A percentile compares a stretch with the other conserved stretches of the same genome.
These are phyloP conservation scores for Xylota segnis DNA, from an alignment of 2,888 invertebrate genomes.

Conservation along the genomic window DNA sequence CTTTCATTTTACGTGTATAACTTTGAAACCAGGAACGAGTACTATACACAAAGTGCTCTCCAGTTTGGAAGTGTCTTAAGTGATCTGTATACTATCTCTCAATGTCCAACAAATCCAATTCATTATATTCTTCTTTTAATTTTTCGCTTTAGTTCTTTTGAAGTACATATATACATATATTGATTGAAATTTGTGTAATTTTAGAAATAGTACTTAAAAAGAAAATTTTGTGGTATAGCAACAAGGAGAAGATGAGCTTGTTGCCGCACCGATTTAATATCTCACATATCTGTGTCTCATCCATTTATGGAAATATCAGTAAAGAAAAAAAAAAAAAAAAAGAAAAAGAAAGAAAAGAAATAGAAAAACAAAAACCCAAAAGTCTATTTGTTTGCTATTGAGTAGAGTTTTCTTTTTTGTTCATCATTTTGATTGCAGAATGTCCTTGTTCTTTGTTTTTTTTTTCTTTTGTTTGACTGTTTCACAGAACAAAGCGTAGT, in stretches of 20 bases:
- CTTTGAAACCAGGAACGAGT: slow-evolving; percentile 35
- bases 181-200: slow-evolving; percentile 56
- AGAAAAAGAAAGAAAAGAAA: slow-evolving; percentile 1
- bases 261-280: slow-evolving; percentile 35
- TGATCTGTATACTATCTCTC: slow-evolving; percentile 66
- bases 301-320: slow-evolving; percentile 49
- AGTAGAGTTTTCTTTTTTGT: slow-evolving; percentile 12
- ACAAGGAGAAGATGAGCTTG: slow-evolving; percentile 17
- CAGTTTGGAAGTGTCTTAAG: slow-evolving; percentile 52
- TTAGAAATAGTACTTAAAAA: slow-evolving; percentile 69
- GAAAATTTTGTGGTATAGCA: slow-evolving; percentile 29
- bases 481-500: slow-evolving; percentile 29
- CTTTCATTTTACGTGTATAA: slow-evolving; percentile 44
- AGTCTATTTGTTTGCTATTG: slow-evolving; percentile 51
- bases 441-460: slow-evolving; percentile 62
- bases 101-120: slow-evolving; percentile 67
- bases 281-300: slow-evolving; percentile 72
- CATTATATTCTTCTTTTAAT: slow-evolving; percentile 21
- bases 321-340: slow-evolving; percentile 10
- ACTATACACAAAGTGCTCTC: slow-evolving; percentile 20
- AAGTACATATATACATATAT: slow-evolving; percentile 22
- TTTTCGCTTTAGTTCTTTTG: slow-evolving; percentile 19
- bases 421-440: slow-evolving; percentile 13
- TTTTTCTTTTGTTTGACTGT: slow-evolving; percentile 78
- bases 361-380: slow-evolving; percentile 20